These are phyloP conservation scores for Cerceris rybyensis DNA, from an alignment of 2,888 invertebrate species.

Conservation along the genomic window DNA sequence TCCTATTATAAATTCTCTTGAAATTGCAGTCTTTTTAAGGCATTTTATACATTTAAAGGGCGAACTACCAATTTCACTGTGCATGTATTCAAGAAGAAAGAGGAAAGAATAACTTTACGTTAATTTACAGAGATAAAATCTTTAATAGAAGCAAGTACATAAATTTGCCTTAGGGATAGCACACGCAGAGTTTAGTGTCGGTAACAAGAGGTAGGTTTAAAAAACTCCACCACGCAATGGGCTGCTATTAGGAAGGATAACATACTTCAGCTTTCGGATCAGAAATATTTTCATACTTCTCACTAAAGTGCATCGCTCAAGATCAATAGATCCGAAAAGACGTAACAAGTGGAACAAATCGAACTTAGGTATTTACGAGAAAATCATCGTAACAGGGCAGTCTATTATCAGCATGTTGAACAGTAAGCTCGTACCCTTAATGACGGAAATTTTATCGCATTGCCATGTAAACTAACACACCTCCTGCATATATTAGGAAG, in stretches of 20 bases:
- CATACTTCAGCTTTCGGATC: background rate
- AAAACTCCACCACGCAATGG: background rate
- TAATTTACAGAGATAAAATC: no score
- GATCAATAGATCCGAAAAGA: conserved; percentile 21
- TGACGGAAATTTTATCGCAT: conserved; percentile 63
- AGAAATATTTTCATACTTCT: background rate
- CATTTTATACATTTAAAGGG: no score
- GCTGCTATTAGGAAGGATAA: background rate
- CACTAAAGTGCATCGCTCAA: conserved; percentile 1
- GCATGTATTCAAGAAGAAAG: no score
- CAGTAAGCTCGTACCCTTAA: conserved; percentile 40
- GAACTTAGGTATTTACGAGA: conserved; percentile 47
- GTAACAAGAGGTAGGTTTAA: background rate
- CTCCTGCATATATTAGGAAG: conserved; percentile 37
- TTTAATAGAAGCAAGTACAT: no score
- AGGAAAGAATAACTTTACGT: no score
- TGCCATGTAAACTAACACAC: conserved; percentile 54
- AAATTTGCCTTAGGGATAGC: no score
- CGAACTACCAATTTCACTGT: no score
- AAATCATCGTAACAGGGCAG: conserved; percentile 48
- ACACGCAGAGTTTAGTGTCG: no score
- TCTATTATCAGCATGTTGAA: conserved; percentile 41
- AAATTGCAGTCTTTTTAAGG: no score
- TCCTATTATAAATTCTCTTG: no score
- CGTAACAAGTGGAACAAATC: conserved; percentile 55